Conservation (phyloP, 2,113 vertebrate species). For the Arothron firmamentum region DNA sequence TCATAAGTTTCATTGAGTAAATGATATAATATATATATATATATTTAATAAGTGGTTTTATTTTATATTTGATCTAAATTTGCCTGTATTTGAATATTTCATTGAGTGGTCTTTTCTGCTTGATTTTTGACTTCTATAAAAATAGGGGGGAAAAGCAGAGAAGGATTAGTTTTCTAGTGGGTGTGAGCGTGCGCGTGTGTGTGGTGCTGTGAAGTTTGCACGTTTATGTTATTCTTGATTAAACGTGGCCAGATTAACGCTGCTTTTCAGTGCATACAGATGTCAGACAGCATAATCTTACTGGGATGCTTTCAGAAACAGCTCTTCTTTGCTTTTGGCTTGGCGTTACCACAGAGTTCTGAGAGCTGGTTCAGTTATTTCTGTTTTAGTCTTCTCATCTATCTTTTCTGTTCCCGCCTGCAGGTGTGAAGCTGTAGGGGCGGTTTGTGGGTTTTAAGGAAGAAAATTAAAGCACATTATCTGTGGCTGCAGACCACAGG, state of each 20-base stretch:
- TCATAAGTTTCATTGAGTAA: conserved; percentile 56
- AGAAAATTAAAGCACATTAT: conserved; percentile 36
- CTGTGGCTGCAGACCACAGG: conserved; percentile 13
- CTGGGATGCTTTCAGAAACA: conserved; percentile 40
- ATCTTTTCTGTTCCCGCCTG: conserved; percentile 21
- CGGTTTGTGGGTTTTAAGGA: conserved; percentile 20
- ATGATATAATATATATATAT: conserved; percentile 46
- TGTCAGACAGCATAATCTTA: conserved; percentile 12
- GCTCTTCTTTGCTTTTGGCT: conserved; percentile 37
- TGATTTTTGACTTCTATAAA: conserved; percentile 62
- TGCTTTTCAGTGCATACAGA: conserved; percentile 49
- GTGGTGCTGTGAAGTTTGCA: conserved; percentile 74
- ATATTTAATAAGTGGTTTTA: conserved; percentile 68
- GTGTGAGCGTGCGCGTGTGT: conserved; percentile 33
- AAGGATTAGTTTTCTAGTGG: conserved; percentile 69
- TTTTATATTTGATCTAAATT: conserved; percentile 58
- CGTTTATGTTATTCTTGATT: conserved; percentile 63
- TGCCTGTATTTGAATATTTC: conserved; percentile 64
- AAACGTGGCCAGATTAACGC: conserved; percentile 53
- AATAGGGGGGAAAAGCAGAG: conserved; percentile 65
- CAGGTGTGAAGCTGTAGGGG: conserved; percentile 34
- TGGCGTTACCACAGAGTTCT: conserved; percentile 38
- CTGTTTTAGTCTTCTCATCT: conserved; percentile 49
- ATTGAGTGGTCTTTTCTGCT: conserved; percentile 63
- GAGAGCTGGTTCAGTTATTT: conserved; percentile 34